Evolutionary conservation across 2,797 vertebrate genomes (phyloP).

Genomic region (Smutsia temminckii): DNA sequence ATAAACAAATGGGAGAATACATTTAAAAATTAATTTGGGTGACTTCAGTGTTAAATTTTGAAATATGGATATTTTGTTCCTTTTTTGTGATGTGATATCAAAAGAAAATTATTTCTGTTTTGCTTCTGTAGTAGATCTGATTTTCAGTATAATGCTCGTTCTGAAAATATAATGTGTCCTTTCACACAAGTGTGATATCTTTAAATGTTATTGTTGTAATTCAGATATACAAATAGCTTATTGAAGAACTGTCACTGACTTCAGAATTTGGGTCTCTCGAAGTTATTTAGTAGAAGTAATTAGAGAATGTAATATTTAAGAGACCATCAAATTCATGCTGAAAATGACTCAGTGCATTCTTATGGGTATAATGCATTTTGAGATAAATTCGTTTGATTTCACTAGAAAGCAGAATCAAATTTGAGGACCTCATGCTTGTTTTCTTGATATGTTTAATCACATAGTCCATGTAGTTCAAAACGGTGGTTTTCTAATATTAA

Average conservation of each 20-base stretch:
- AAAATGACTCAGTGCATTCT: background rate
- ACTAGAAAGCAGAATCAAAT: background rate
- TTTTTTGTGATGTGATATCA: background rate
- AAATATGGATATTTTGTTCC: background rate
- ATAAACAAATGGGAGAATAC: background rate
- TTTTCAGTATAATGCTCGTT: background rate
- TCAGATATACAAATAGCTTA: background rate
- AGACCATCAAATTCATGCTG: background rate
- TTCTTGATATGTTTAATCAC: background rate
- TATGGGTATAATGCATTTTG: background rate
- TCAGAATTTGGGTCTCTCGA: background rate
- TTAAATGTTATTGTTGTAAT: background rate
- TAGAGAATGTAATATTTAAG: background rate
- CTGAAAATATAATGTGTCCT: background rate
- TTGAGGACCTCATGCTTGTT: background rate
- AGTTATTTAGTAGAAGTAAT: conserved; percentile 1
- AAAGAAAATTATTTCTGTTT: background rate
- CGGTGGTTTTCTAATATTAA: conserved; percentile 11
- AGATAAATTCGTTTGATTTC: conserved; percentile 15
- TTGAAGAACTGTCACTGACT: background rate
- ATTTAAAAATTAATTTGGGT: background rate
- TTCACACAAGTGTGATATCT: background rate
- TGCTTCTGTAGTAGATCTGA: background rate
- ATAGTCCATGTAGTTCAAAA: background rate
- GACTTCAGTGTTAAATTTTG: background rate